phyloP scores from a whole-genome alignment of 2,797 vertebrate genomes.

The Eospalax fontanierii region DNA sequence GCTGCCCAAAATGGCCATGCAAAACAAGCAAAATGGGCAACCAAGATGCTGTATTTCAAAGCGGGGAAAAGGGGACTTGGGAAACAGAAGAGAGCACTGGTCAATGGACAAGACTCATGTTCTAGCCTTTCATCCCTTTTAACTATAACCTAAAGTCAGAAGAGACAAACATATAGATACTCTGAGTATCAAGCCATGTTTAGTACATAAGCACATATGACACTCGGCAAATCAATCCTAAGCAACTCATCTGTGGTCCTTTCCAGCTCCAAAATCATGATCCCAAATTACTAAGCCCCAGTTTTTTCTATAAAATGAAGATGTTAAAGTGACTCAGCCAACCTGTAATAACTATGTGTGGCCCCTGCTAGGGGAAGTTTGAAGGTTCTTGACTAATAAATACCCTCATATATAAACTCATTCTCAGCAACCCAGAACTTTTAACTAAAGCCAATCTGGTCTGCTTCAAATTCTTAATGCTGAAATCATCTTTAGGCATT shows the following conservation, averaged over 20 bases:
- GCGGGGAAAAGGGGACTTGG: neutral
- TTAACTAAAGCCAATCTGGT: neutral
- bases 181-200: neutral
- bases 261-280: neutral
- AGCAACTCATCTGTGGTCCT: neutral
- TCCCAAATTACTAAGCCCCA: conserved; percentile 15
- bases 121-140: conserved; percentile 20
- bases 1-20: neutral
- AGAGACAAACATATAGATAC: neutral
- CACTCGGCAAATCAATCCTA: neutral
- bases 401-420: neutral
- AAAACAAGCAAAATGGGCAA: neutral
- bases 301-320: conserved; percentile 7
- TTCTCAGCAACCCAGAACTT: neutral
- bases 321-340: neutral
- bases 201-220: neutral
- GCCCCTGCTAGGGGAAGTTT: neutral
- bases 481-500: conserved; percentile 32
- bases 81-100: neutral
- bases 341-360: neutral
- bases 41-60: neutral
- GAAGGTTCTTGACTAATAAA: neutral
- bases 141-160: conserved; percentile 3
- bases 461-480: conserved; percentile 23
- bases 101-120: neutral